A percentile compares a stretch with the other conserved stretches of the same genome.
Conservation (phyloP, 2,797 vertebrate species). For the Orientallactaga sibirica region DNA sequence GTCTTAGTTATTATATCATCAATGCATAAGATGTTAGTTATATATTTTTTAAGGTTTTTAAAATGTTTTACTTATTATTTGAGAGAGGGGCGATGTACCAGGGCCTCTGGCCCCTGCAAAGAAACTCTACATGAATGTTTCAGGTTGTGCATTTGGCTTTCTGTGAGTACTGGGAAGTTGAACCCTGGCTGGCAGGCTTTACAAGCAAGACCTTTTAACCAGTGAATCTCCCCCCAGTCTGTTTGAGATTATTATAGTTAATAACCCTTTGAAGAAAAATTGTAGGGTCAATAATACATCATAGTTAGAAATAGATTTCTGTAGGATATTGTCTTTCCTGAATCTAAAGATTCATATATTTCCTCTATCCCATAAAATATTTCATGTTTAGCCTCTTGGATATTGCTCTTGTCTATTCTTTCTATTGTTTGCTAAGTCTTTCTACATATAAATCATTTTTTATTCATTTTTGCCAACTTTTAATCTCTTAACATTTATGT, state of each 20-base stretch:
- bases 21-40: background rate
- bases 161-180: no score
- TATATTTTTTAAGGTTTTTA: no score
- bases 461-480: background rate
- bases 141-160: no score
- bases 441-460: background rate
- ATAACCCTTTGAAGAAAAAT: background rate
- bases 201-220: no score
- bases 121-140: no score
- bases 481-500: background rate
- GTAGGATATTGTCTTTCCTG: background rate
- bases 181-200: no score
- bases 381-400: background rate
- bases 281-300: background rate
- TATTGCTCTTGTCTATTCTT: background rate
- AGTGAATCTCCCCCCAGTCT: no score
- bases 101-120: no score
- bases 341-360: background rate
- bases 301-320: background rate
- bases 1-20: background rate
- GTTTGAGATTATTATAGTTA: background rate
- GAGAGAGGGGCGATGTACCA: no score
- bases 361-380: background rate
- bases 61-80: no score
- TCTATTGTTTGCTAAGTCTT: background rate